Conservation (phyloP, 2,888 invertebrate species). For the Diaphora mendica region DNA sequence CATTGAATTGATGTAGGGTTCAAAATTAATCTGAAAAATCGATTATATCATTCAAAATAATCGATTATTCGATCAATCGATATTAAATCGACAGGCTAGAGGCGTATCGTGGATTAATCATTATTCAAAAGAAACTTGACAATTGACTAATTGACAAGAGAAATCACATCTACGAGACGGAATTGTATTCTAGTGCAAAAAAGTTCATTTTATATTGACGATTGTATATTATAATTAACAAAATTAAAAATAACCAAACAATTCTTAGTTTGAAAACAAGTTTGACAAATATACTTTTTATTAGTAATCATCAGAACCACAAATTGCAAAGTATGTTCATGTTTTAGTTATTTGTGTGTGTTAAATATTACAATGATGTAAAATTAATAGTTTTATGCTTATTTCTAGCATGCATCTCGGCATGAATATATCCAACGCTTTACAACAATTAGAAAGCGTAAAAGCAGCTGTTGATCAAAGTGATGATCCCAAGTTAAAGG, state of each 20-base stretch:
- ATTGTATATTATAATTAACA: background rate
- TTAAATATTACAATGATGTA: background rate
- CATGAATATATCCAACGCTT: slow-evolving; percentile 94
- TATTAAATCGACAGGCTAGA: no score
- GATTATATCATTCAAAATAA: no score
- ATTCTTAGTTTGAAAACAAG: background rate
- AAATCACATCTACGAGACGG: background rate
- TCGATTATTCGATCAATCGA: no score
- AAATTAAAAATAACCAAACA: background rate
- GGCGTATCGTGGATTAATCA: background rate
- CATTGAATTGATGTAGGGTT: no score
- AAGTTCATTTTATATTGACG: background rate
- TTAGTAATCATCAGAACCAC: background rate
- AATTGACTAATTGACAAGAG: background rate
- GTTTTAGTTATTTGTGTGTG: background rate
- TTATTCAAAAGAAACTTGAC: background rate
- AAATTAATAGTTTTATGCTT: background rate
- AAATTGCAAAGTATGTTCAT: slow-evolving; percentile 6
- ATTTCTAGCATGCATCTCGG: slow-evolving; percentile 84
- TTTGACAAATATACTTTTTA: background rate
- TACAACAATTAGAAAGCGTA: slow-evolving; percentile 95
- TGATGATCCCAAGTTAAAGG: slow-evolving; percentile 93
- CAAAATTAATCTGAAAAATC: no score
- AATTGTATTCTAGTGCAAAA: background rate
- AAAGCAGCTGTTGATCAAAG: slow-evolving; percentile 94